Percentiles rank a stretch among this genome's conserved stretches.
Conservation (phyloP, 2,113 vertebrate genomes). For the Crotophaga sulcirostris region DNA sequence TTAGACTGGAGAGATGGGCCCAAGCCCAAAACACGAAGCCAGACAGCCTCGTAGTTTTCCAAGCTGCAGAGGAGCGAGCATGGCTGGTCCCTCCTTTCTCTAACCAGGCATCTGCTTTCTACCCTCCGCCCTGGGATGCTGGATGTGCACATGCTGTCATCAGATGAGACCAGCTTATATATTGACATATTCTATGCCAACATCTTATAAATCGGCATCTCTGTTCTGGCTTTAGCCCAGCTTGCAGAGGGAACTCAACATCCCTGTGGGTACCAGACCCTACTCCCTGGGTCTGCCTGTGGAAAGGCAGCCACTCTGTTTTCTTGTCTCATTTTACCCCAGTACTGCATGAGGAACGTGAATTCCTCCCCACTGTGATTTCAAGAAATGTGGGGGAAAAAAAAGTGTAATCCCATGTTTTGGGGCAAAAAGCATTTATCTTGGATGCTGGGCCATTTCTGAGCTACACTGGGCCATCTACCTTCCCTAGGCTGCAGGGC, state of each 20-base stretch:
- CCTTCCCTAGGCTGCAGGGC: background rate
- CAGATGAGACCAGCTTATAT: background rate
- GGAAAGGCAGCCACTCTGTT: too few relatives aligned
- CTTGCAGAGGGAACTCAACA: background rate
- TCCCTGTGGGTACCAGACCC: background rate
- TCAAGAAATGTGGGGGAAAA: background rate
- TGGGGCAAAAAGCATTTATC: background rate
- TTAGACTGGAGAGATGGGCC: background rate
- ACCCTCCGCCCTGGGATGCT: accelerated
- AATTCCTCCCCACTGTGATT: background rate
- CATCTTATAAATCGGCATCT: background rate
- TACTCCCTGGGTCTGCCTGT: accelerated
- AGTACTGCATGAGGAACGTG: accelerated
- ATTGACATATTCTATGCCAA: background rate
- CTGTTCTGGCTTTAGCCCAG: background rate
- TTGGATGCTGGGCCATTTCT: background rate
- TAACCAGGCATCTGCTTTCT: background rate
- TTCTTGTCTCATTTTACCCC: background rate
- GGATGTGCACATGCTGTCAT: background rate
- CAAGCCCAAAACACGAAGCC: background rate
- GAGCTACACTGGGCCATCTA: background rate
- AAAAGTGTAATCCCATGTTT: accelerated
- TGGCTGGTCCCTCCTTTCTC: slow-evolving; percentile 2
- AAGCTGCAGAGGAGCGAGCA: background rate
- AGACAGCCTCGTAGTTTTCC: background rate